Conservation (phyloP, 2,888 invertebrate species). For the Omphaloscelis lunosa region DNA sequence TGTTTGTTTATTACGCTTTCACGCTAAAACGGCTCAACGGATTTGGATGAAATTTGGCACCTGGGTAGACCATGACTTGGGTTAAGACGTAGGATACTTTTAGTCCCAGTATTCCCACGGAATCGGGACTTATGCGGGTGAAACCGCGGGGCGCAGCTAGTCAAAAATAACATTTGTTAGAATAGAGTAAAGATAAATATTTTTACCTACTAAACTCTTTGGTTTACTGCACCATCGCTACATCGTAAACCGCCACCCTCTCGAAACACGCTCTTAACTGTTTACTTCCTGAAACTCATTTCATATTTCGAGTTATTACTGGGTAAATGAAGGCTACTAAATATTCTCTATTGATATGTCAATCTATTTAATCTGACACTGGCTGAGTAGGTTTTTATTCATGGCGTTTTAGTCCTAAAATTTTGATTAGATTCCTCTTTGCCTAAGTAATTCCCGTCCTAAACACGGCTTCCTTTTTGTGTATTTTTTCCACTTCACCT, state of each 20-base stretch:
- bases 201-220: background rate
- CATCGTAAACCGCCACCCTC: constrained; percentile 24
- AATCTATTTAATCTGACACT: background rate
- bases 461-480: background rate
- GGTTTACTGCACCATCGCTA: constrained; percentile 18
- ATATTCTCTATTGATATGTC: background rate
- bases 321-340: background rate
- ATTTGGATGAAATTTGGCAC: no score
- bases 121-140: no score
- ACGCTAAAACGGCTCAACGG: no score
- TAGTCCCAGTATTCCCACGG: no score
- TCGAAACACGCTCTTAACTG: constrained; percentile 61
- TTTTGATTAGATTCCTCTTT: background rate
- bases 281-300: constrained; percentile 62
- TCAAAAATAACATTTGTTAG: background rate
- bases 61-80: no score
- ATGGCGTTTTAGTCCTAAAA: background rate
- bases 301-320: constrained; percentile 33
- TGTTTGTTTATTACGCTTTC: no score
- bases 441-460: background rate
- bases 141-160: no score
- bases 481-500: background rate
- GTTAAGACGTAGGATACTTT: no score
- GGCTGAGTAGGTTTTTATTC: background rate
- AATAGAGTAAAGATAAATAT: background rate